Evolutionary conservation across 1,140 invertebrate species (phyloP).

Genomic region (Anastrepha ludens): DNA sequence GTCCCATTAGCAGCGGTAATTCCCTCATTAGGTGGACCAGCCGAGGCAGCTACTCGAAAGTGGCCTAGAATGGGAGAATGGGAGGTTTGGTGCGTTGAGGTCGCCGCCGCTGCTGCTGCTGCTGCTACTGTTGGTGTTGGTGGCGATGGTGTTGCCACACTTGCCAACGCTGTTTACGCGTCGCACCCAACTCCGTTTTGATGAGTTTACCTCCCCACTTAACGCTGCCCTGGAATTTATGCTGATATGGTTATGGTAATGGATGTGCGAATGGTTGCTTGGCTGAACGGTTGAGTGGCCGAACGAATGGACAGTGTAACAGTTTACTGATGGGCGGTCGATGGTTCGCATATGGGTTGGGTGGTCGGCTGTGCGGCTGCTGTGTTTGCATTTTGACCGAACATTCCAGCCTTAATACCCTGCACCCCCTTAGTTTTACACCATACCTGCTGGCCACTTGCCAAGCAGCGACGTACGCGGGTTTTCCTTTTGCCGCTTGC

Average conservation of each 20-base stretch:
- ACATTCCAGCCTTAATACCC: background rate
- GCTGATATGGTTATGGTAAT: slow-evolving; percentile 70
- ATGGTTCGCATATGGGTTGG: background rate
- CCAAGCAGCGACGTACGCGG: background rate
- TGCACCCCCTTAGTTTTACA: background rate
- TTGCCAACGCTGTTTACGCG: background rate
- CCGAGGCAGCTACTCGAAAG: background rate
- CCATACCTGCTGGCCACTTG: too few relatives aligned
- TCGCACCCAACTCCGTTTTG: slow-evolving; percentile 45
- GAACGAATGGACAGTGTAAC: background rate
- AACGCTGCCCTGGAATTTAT: slow-evolving; percentile 73
- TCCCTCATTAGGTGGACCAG: slow-evolving; percentile 49
- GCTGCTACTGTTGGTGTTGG: background rate
- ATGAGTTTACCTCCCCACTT: slow-evolving; percentile 63
- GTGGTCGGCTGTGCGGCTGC: background rate
- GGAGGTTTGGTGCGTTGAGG: background rate
- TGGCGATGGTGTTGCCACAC: background rate
- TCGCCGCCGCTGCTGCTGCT: background rate
- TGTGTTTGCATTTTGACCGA: background rate
- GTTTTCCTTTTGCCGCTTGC: background rate
- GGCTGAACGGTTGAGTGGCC: background rate
- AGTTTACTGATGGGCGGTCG: slow-evolving; percentile 19
- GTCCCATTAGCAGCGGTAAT: slow-evolving; percentile 55
- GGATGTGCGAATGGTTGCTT: slow-evolving; percentile 59
- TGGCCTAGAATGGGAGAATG: slow-evolving; percentile 15